Evolutionary conservation across 2,797 vertebrate genomes (phyloP), one percentile per base, ranked within the genome.

Genomic region (Philypnodon macrostomus): DNA sequence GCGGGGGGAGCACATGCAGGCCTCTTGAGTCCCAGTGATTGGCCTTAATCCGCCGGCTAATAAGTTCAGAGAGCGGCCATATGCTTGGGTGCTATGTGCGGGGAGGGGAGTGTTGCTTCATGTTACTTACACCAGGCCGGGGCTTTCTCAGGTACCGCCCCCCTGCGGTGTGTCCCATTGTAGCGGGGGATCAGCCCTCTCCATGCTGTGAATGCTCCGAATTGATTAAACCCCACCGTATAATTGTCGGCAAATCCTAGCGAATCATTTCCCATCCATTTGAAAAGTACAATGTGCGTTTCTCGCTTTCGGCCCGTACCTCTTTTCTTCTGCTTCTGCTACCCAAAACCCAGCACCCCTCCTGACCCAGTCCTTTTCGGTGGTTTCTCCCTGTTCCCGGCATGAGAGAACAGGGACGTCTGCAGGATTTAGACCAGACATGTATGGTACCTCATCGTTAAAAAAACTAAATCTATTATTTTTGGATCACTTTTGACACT

Each of bases 1-100:
- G 60, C 63, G 75, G 87, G 39, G 89, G 81, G 88, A 89, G 78
- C 60, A 45, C 9, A 68, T 27, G 35, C 85, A 90, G 13, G 84
- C 83, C 79, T 83, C 82, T 84, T 72, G 77, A 84, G 83, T 85
- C 79, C 69, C 80, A 71, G 87, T 83, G 89, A 87, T 92, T 93
- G 92, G 91, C 90, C 90, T 93, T 97, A 95, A 97, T 96, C 95
- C 87, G 31, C 83, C 83, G 89, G 88, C 91, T 95, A 96, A 95
- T 95, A 95, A 95, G 88, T 94, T 96, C 94, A 94, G 92, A 93
- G 92, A 91, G 91, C 91, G 92, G 93, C 94, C 94, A 93, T 95
- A 95, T 95, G 93, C 93, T 58, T 88, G 85, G 55, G 86, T 91
- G 88, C 89, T 87, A 90, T 91, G 85, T 92, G 87, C 80, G 80